Evolutionary conservation across 1,140 invertebrate species (phyloP), one percentile per base, ranked within the genome.

Genomic region (Vanessa atalanta): DNA sequence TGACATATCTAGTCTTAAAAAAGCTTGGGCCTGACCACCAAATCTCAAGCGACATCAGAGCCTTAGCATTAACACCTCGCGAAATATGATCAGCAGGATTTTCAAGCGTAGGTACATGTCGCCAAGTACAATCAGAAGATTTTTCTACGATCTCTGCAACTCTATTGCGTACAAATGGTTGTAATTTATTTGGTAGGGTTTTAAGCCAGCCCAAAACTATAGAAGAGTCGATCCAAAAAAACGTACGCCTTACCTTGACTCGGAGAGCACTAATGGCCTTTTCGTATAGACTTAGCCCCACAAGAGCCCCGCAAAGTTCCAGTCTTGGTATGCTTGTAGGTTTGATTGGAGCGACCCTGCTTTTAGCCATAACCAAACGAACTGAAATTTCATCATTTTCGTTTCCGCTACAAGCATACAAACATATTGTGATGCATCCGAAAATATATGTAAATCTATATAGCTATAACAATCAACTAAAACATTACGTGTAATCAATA

Each of bases 171-270:
- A n/a, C n/a, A n/a, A n/a, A n/a, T n/a, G n/a, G n/a, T n/a, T n/a
- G n/a, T n/a, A n/a, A n/a, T n/a, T n/a, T n/a, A n/a, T n/a, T 65
- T 43, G 63, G 51, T 51, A 51, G 50, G 14, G 20, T 67, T 63
- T 72, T 61, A 43, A 75, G 12, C 73, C 68, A 75, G 1, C 63
- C 73, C 13, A 71, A 72, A 16, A 72, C 74, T 15, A 72, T 64
- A 16, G 65, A 51, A 26, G 74, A 76, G 37, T 76, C 74, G 13
- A 69, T 72, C 70, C 65, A 76, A 47, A 72, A 61, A 37, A 70
- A 53, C 14, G 70, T 64, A 47, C 70, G 70, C 48, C n/a, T 60
- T 66, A 55, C 64, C 53, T 12, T 60, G 16, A 66, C 20, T 60
- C 63, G 51, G 20, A 65, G 51, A 57, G 63, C 26, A 48, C 26